Conservation (phyloP, 2,888 invertebrate species). For the Chrysolina haemoptera region DNA sequence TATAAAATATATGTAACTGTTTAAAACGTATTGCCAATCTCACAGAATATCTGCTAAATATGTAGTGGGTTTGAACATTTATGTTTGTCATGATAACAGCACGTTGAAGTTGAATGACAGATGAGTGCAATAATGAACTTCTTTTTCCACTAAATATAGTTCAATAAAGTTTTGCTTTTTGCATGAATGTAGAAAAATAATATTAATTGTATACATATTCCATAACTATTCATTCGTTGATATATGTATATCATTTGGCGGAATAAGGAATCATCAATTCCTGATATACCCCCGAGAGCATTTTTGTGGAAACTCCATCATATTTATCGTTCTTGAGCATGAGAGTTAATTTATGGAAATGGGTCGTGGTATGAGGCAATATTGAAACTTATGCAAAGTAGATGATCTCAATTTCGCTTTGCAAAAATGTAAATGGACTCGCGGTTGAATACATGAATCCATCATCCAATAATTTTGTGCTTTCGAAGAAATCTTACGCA, state of each 20-base stretch:
- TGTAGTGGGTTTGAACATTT: no score
- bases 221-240: no score
- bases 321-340: not conserved
- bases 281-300: not conserved
- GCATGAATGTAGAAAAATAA: no score
- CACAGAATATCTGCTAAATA: no score
- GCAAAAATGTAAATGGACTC: constrained; percentile 1
- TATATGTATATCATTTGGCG: not conserved
- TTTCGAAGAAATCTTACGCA: not conserved
- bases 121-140: no score
- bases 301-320: not conserved
- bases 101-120: no score
- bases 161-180: no score
- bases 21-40: no score
- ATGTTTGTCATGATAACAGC: no score
- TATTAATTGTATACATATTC: no score
- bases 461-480: not conserved
- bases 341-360: constrained; percentile 12
- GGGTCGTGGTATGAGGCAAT: not conserved
- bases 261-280: not conserved
- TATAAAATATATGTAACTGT: no score
- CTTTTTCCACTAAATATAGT: no score
- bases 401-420: not conserved
- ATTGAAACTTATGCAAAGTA: constrained; percentile 7
- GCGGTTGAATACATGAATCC: constrained; percentile 3